Percentiles rank a stretch among this genome's conserved stretches.
These are phyloP conservation scores for Zaprionus davidi DNA, from an alignment of 1,140 invertebrate species.

Conservation along the genomic window DNA sequence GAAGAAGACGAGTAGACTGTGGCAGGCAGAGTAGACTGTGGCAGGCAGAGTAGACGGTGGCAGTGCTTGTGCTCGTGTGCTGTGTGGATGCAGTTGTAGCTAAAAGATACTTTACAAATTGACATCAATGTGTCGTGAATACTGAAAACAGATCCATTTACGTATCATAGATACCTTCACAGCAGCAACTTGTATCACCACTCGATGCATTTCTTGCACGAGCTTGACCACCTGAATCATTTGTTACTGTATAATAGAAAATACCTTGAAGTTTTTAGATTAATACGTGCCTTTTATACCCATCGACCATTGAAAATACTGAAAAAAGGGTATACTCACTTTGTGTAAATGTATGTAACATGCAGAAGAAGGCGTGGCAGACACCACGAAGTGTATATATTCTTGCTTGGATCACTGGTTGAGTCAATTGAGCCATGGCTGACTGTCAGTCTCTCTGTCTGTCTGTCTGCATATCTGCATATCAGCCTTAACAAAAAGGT, in stretches of 20 bases:
- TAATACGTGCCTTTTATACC: too few species aligned
- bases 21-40: neutral
- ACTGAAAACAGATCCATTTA: neutral
- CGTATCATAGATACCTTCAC: neutral
- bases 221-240: neutral
- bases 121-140: neutral
- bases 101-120: neutral
- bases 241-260: neutral
- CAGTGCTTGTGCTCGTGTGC: neutral
- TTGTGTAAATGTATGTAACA: too few species aligned
- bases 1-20: neutral
- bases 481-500: too few species aligned
- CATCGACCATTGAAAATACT: too few species aligned
- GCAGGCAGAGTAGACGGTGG: neutral
- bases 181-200: neutral
- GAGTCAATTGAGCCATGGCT: too few species aligned
- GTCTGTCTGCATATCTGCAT: too few species aligned
- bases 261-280: too few species aligned
- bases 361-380: too few species aligned
- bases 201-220: neutral
- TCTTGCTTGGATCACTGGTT: too few species aligned
- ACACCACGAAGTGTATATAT: too few species aligned
- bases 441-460: too few species aligned
- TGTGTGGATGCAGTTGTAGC: neutral
- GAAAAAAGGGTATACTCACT: too few species aligned